These are phyloP conservation scores for Bradypodion ventrale DNA, from an alignment of 2,797 vertebrate species.

Conservation along the genomic window DNA sequence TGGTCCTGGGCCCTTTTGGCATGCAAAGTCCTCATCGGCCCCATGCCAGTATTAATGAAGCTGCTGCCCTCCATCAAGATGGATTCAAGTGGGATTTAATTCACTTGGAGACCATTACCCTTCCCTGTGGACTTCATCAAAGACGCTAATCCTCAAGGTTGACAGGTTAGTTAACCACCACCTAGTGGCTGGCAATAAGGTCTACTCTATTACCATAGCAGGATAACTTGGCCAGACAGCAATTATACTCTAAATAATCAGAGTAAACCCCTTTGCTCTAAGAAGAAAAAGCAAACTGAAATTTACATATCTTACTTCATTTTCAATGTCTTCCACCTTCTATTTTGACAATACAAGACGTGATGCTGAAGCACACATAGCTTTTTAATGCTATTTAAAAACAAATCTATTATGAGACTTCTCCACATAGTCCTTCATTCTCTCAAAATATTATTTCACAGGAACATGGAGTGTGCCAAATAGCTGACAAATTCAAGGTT, in stretches of 20 bases:
- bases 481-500: conserved; percentile 41
- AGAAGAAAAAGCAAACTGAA: neutral
- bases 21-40: no score
- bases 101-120: no score
- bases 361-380: neutral
- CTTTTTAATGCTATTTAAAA: conserved; percentile 28
- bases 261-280: neutral
- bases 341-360: neutral
- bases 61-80: no score
- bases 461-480: conserved; percentile 33
- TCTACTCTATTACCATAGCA: no score
- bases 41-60: no score
- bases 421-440: conserved; percentile 1
- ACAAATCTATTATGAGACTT: conserved; percentile 18
- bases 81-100: no score
- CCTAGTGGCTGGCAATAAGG: no score
- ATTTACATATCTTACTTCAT: neutral
- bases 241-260: neutral
- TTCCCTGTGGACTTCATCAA: no score
- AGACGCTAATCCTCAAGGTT: no score
- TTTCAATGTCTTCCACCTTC: neutral
- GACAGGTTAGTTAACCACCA: no score
- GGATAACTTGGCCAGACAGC: no score
- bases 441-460: conserved; percentile 10
- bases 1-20: no score